Percentiles rank a stretch among this genome's conserved stretches.
Evolutionary conservation across 2,797 vertebrate genomes (phyloP).

Genomic region (Pangasius mekongensis): DNA sequence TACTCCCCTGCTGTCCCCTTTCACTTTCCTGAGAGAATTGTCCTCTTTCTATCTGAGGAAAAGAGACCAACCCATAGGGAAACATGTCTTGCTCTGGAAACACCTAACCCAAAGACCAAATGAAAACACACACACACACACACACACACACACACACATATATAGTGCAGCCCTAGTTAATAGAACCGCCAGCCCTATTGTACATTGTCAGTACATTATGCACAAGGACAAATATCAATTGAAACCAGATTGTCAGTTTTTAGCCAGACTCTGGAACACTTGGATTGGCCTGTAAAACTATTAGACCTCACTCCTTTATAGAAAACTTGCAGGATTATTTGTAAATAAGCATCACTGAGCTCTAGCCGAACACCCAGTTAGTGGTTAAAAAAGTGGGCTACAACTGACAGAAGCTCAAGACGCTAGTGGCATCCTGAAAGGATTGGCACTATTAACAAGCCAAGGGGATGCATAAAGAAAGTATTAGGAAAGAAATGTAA

Average conservation of each 20-base stretch:
- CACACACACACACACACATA: neutral
- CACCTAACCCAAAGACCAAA: conserved; percentile 55
- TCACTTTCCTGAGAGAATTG: conserved; percentile 83
- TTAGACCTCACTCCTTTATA: neutral
- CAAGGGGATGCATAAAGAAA: neutral
- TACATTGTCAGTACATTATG: neutral
- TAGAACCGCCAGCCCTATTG: too few relatives aligned
- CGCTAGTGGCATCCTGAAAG: neutral
- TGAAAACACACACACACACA: conserved; percentile 44
- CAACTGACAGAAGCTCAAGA: neutral
- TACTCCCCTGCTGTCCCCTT: conserved; percentile 75
- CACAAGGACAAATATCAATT: neutral
- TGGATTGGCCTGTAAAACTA: neutral
- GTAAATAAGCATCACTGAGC: neutral
- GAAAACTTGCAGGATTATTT: neutral
- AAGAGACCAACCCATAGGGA: conserved; percentile 77
- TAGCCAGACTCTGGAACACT: neutral
- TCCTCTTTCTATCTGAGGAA: conserved; percentile 85
- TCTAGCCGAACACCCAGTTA: neutral
- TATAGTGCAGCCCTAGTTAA: neutral
- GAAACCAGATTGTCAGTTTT: neutral
- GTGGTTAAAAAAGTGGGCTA: neutral
- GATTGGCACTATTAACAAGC: neutral
- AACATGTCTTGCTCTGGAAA: conserved; percentile 70
- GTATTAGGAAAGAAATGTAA: neutral